Conservation (phyloP, 1,140 invertebrate genomes). For the Pseudomyrmex gracilis region DNA sequence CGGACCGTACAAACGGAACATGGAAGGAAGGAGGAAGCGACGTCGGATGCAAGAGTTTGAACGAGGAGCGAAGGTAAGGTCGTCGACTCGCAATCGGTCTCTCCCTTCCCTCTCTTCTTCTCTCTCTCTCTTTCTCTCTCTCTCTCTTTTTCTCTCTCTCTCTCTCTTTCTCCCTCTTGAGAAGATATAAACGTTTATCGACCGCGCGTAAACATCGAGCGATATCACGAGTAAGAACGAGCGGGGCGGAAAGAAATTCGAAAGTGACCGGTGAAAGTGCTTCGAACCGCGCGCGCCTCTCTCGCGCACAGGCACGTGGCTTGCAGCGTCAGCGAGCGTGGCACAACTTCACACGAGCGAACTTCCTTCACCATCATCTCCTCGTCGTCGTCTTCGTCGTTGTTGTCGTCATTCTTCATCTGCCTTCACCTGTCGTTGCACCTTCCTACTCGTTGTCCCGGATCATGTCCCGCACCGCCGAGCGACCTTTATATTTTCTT, state of each 20-base stretch:
- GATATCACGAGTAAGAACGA: slow-evolving; percentile 18
- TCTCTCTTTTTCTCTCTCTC: too few relatives aligned
- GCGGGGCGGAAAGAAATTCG: slow-evolving; percentile 79
- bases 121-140: neutral
- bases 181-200: slow-evolving; percentile 6
- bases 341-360: slow-evolving; percentile 54
- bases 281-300: slow-evolving; percentile 26
- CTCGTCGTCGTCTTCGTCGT: slow-evolving; percentile 5
- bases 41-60: slow-evolving; percentile 12
- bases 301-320: slow-evolving; percentile 72
- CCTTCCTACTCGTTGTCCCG: neutral
- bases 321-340: slow-evolving; percentile 61
- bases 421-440: slow-evolving; percentile 53
- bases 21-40: neutral
- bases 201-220: neutral
- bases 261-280: slow-evolving; percentile 83
- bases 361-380: slow-evolving; percentile 42
- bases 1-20: neutral
- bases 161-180: neutral
- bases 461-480: neutral
- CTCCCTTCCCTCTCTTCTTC: too few relatives aligned
- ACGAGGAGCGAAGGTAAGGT: slow-evolving; percentile 45
- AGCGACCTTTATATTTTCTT: slow-evolving; percentile 68
- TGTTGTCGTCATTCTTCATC: slow-evolving; percentile 13
- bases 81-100: slow-evolving; percentile 43